Percentiles rank a stretch among this genome's conserved stretches.
These are phyloP conservation scores for Condylura cristata DNA, from an alignment of 2,113 vertebrate species.

Conservation along the genomic window DNA sequence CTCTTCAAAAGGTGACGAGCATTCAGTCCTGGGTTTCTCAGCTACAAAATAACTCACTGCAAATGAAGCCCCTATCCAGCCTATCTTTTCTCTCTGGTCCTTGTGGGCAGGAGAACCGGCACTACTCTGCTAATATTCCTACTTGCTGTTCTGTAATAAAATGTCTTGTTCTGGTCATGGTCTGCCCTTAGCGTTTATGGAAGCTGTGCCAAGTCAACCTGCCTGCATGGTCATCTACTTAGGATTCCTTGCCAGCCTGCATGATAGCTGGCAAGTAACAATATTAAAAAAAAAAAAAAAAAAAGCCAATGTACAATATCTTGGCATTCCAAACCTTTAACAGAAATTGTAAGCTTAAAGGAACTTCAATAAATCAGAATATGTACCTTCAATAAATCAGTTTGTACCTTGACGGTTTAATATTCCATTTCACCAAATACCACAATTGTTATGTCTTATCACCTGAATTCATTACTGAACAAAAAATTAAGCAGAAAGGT, in stretches of 20 bases:
- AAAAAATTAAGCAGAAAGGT: background rate
- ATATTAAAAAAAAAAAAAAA: background rate
- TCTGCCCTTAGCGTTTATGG: background rate
- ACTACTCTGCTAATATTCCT: accelerated
- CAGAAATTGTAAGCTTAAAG: background rate
- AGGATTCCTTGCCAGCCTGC: background rate
- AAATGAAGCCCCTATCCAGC: background rate
- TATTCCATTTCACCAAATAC: background rate
- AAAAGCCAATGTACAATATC: background rate
- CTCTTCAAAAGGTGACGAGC: background rate
- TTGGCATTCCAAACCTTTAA: background rate
- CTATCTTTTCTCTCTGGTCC: accelerated
- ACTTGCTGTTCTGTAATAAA: background rate
- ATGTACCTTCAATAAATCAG: background rate
- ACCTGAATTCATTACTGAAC: background rate
- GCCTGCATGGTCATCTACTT: background rate
- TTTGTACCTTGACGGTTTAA: background rate
- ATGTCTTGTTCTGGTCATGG: background rate
- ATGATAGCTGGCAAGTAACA: background rate
- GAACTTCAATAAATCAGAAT: background rate
- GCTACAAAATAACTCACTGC: background rate
- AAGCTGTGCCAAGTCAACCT: background rate
- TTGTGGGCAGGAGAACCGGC: accelerated
- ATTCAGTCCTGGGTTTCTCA: background rate
- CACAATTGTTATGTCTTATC: background rate